phyloP scores from a whole-genome alignment of 1,140 invertebrate genomes.

The Hypothenemus hampei region DNA sequence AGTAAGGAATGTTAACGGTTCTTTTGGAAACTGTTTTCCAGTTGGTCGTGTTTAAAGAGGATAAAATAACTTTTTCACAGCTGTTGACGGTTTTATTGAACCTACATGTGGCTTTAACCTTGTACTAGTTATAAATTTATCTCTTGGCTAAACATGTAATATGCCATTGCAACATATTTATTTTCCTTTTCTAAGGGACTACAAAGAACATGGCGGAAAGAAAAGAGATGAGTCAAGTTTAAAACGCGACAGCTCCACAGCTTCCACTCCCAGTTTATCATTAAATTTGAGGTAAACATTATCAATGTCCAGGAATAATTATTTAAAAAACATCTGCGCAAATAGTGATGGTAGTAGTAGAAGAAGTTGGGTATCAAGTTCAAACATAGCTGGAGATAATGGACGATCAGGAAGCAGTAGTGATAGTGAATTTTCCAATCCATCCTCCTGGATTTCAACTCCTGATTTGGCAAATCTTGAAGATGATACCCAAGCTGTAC shows the following conservation, averaged over 20 bases:
- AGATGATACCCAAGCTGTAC: conserved; percentile 49
- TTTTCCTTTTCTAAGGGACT: conserved; percentile 67
- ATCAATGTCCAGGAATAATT: no score
- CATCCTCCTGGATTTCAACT: conserved; percentile 66
- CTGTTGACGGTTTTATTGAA: not conserved
- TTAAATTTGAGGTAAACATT: conserved; percentile 55
- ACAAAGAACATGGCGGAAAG: conserved; percentile 78
- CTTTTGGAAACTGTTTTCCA: no score
- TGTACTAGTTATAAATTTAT: conserved; percentile 13
- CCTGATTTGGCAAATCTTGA: conserved; percentile 59
- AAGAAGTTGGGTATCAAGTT: conserved; percentile 55
- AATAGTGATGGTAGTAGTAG: conserved; percentile 31
- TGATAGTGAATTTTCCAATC: conserved; percentile 27
- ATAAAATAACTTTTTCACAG: not conserved
- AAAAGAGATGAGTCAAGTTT: conserved; percentile 52
- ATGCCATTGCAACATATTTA: no score
- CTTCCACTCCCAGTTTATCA: conserved; percentile 69
- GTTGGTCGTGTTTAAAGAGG: no score
- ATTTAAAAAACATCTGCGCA: no score
- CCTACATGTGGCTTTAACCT: not conserved
- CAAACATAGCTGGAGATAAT: conserved; percentile 44
- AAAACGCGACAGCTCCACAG: conserved; percentile 61
- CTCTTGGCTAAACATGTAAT: not conserved
- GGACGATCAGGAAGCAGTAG: conserved; percentile 12
- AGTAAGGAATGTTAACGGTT: no score